Base-by-base conservation (phyloP, 2,113 vertebrate species). In the Zeus faber region DNA sequence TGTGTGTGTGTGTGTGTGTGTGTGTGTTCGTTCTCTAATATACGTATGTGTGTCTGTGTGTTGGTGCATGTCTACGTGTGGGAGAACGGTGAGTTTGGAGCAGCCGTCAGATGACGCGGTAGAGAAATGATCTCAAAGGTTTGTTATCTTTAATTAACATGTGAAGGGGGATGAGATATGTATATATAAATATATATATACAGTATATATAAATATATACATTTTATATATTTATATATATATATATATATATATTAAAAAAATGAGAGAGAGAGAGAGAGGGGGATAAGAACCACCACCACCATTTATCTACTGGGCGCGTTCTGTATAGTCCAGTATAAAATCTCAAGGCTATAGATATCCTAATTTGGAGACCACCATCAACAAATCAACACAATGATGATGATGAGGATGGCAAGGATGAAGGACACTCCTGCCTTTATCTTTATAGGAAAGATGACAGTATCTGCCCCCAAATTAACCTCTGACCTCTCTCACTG, bases 71-170 rank as follows among this genome's bases (percentile, higher is more conserved):
- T 24, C 33, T 14, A 35, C n/a, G 33, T 35, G 33, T 35, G 33
- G n/a, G 33, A 8, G 62, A 54, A 85, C 71, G 59, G 65, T 59
- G 66, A 76, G 79, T 80, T 87, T 84, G 76, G 60, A 78, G 51
- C 67, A 35, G 71, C 57, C 53, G 35, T 40, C 51, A 40, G 16
- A n/a, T n/a, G n/a, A n/a, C n/a, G n/a, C n/a, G n/a, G 17, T 18
- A 54, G 83, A 87, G 76, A 84, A 87, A 84, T 81, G 78, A 83
- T 74, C 72, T 26, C 22, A 23, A 13, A 20, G 51, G 83, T 87
- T 87, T 87, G 85, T 87, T 87, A 72, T 87, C 80, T 87, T 87
- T 72, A 85, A 87, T 87, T 85, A 84, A 70, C 68, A 77, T 68
- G 56, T 68, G 66, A 41, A 55, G 70, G 41, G 24, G 10, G 3